phyloP scores from a whole-genome alignment of 1,140 invertebrate species.

The Ceratina japonica region DNA sequence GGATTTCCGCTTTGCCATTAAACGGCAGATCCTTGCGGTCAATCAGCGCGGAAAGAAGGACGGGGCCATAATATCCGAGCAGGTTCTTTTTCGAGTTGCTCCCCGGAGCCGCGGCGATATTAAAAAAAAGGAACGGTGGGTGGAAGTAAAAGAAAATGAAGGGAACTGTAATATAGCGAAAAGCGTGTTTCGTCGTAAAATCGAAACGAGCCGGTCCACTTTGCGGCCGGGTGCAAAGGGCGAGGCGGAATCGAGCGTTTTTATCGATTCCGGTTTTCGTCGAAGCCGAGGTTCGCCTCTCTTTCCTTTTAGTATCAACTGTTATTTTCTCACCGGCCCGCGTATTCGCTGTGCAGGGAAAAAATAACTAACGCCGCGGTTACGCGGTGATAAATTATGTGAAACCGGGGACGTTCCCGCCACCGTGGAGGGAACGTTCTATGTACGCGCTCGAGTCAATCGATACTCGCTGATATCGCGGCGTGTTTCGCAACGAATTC shows the following conservation, averaged over 20 bases:
- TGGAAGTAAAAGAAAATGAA: neutral
- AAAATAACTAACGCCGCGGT: neutral
- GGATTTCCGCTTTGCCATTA: too few relatives aligned
- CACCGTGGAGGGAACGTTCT: too few relatives aligned
- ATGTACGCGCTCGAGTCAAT: neutral
- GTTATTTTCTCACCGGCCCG: neutral
- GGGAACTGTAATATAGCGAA: constrained; percentile 14
- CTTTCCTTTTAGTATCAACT: neutral
- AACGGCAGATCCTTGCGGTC: too few relatives aligned
- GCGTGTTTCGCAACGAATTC: too few relatives aligned
- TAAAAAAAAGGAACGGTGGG: neutral
- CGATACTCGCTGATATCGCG: neutral
- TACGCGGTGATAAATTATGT: too few relatives aligned
- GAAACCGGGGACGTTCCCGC: too few relatives aligned
- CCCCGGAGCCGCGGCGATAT: neutral
- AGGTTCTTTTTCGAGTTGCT: too few relatives aligned
- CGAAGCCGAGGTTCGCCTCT: neutral
- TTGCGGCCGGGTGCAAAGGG: constrained; percentile 17
- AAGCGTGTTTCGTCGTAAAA: constrained; percentile 37
- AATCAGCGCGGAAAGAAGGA: too few relatives aligned
- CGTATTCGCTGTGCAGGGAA: neutral
- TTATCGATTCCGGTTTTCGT: constrained; percentile 29
- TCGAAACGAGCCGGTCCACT: constrained; percentile 30
- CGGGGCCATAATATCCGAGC: too few relatives aligned
- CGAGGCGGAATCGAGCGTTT: constrained; percentile 16